These are phyloP conservation scores for Sebastes cheni DNA, from an alignment of 2,797 vertebrate genomes.

Conservation along the genomic window DNA sequence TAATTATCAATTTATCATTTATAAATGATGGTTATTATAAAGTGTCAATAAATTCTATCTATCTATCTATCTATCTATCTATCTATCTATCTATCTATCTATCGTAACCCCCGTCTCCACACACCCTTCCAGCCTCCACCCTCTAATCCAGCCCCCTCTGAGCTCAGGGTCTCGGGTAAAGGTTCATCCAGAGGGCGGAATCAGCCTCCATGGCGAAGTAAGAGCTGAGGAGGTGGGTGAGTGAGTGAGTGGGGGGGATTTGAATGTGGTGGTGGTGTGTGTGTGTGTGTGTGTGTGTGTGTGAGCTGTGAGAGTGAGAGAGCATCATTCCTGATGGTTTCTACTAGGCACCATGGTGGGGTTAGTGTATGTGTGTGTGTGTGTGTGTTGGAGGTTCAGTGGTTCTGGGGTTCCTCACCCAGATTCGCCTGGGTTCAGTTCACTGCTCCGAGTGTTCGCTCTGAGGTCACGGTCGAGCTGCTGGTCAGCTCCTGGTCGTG, in stretches of 20 bases:
- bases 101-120: not conserved
- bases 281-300: constrained; percentile 15
- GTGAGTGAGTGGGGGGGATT: not conserved
- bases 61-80: not conserved
- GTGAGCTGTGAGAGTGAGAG: not conserved
- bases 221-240: constrained; percentile 12
- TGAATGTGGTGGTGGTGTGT: not conserved
- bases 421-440: constrained; percentile 59
- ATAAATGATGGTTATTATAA: too few relatives aligned
- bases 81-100: not conserved
- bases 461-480: constrained; percentile 44
- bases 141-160: constrained; percentile 79
- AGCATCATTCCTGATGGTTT: constrained; percentile 28
- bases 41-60: too few relatives aligned
- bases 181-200: constrained; percentile 83
- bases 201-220: constrained; percentile 77
- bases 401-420: constrained; percentile 42
- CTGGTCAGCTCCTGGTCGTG: constrained; percentile 10
- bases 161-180: constrained; percentile 70
- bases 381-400: constrained; percentile 31
- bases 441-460: constrained; percentile 27
- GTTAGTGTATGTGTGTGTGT: not conserved
- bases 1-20: too few relatives aligned
- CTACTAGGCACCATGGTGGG: not conserved
- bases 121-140: constrained; percentile 24